Evolutionary conservation across 2,888 invertebrate genomes (phyloP), one percentile per base, ranked within the genome.

Genomic region (Heliothis peltigera): DNA sequence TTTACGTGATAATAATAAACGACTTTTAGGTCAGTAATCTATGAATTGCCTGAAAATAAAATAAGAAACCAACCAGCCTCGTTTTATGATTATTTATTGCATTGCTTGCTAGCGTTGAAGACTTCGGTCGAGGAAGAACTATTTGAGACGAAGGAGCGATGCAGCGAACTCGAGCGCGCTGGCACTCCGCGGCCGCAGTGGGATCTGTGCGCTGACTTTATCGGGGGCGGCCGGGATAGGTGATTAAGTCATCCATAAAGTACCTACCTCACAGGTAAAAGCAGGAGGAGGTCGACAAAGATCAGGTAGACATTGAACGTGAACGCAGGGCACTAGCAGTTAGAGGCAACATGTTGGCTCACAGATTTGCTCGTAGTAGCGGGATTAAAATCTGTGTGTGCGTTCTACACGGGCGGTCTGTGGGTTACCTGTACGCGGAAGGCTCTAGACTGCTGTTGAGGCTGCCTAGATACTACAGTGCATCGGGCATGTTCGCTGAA

Each of bases 161-260:
- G 93, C 73, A 81, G 88, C 0, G 95, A 95, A 66, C 71, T 95
- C 72, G 95, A 95, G 75, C 88, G 95, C 1, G 91, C 92, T 0
- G 95, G 95, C 44, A 95, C 95, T 0, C 95, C 95, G 17, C 89
- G 95, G 0, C 95, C 95, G 46, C 91, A 89, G 22, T 95, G 95
- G 95, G 92, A 92, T 15, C 82, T 94, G 25, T 95, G 95, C 65
- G 95, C 92, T 0, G 95, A 95, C 80, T 95, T 92, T 79, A 92
- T 95, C 53, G 91, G 94, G 0, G 95, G 95, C 0, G 95, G 95
- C 0, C 82, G 91, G 8, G 92, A 93, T 51, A 88, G 95, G 91
- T 92, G 18, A 32, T n/a, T n/a, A n/a, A n/a, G n/a, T n/a, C n/a
- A n/a, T n/a, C n/a, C n/a, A n/a, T n/a, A n/a, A n/a, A n/a, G n/a